Evolutionary conservation across 2,888 invertebrate genomes (phyloP), one percentile per base, ranked within the genome.

Genomic region (Megamerina dolium): DNA sequence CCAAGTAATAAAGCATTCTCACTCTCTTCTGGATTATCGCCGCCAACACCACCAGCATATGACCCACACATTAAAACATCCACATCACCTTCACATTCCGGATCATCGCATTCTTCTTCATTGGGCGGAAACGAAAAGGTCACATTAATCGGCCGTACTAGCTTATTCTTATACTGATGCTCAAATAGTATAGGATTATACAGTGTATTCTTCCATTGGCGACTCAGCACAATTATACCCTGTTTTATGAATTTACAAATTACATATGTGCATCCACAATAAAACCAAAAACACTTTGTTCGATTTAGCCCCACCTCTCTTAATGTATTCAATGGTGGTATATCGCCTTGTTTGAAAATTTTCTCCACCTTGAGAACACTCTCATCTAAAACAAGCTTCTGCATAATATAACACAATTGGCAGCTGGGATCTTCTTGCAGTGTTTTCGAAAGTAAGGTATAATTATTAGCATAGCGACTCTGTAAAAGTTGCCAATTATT

Each of bases 121-220:
- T 85, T 77, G 61, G 87, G 86, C 0, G 88, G 87, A 46, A 92
- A 77, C 2, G 91, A 85, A 69, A 93, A 92, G 2, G 90, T 87
- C 2, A 93, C 90, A 63, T 90, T 92, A 50, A 91, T 77, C 3
- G 88, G 87, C 58, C 85, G 84, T 57, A 85, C 78, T 49, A 85
- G 79, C 45, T 88, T 87, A 46, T 83, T 83, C 75, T 89, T 88
- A 64, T 90, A 87, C 67, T 88, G 90, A 66, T 91, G 89, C 59
- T 90, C 90, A 41, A 92, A 78, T 30, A 95, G 74, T 50, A 92
- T 75, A 0, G 96, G 95, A 54, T 94, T 94, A 68, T 95, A 94
- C 16, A 96, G 74, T 3, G 91, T 87, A 69, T 92, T 94, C 73
- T 95, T 95, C 96, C 95, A 96, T 66, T 96, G 95, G 1, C 95